Percentiles rank a stretch among this genome's conserved stretches.
Conservation (phyloP, 2,888 invertebrate species). For the Cephus pygmeus region DNA sequence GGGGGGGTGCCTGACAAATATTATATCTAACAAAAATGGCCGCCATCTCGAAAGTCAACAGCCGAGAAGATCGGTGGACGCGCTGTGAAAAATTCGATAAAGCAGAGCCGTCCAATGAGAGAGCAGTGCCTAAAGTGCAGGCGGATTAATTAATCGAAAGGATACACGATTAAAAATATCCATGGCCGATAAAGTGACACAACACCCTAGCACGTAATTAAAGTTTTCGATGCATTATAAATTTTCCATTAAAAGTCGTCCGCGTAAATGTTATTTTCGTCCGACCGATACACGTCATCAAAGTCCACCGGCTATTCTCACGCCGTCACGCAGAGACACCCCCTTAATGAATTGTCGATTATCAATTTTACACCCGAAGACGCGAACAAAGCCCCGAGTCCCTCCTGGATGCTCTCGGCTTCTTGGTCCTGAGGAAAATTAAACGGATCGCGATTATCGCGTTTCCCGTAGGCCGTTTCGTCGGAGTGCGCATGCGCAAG, state of each 20-base stretch:
- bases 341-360: not conserved
- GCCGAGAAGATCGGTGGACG: not conserved
- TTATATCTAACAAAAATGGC: not conserved
- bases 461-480: not conserved
- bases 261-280: not conserved
- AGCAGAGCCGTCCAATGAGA: not conserved
- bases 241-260: not conserved
- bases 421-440: not conserved
- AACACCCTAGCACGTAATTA: not conserved
- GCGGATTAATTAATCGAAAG: not conserved
- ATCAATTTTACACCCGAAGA: not conserved
- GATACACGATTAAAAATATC: not conserved
- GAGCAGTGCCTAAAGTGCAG: not conserved
- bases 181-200: not conserved
- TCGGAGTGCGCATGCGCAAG: not conserved
- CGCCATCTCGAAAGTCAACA: not conserved
- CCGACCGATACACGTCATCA: not conserved
- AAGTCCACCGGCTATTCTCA: not conserved
- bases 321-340: not conserved
- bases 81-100: not conserved
- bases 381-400: not conserved
- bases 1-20: not conserved
- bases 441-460: not conserved
- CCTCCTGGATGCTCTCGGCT: too few species aligned
- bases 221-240: not conserved